These are phyloP conservation scores for Eledone cirrhosa DNA, from an alignment of 2,888 invertebrate genomes.

Conservation along the genomic window DNA sequence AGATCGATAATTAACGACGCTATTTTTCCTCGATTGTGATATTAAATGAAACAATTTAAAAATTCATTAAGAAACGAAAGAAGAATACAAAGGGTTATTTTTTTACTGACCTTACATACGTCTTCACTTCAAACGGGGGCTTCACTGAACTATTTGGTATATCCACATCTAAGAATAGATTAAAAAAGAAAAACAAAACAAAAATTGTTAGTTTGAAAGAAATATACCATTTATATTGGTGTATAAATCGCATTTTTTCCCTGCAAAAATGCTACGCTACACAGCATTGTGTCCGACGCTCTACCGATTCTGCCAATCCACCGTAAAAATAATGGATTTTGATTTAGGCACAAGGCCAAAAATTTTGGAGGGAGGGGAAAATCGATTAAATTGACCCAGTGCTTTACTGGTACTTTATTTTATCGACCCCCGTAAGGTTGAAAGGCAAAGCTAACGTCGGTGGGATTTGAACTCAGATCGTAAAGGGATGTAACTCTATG, in stretches of 20 bases:
- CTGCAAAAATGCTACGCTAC: neutral
- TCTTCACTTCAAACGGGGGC: constrained; percentile 76
- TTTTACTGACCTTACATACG: constrained; percentile 73
- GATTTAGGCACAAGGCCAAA: no score
- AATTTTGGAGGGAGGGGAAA: no score
- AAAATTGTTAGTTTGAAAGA: constrained; percentile 33
- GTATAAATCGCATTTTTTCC: neutral
- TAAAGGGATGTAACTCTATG: no score
- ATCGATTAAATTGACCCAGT: no score
- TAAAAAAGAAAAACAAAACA: constrained; percentile 31
- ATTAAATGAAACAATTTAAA: neutral
- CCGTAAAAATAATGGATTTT: no score
- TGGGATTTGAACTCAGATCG: no score
- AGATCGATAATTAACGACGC: no score
- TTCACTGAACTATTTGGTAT: constrained; percentile 76
- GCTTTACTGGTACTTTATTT: no score
- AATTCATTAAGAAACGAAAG: neutral
- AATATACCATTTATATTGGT: neutral
- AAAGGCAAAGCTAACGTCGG: no score
- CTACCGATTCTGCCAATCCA: neutral
- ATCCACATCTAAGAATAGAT: constrained; percentile 71
- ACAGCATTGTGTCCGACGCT: neutral
- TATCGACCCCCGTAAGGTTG: no score
- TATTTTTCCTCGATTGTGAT: no score
- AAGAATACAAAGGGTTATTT: neutral